Evolutionary conservation across 37 sponge, comb jelly and placozoan genomes (phyloP).

Genomic region (Bolinopsis microptera): DNA sequence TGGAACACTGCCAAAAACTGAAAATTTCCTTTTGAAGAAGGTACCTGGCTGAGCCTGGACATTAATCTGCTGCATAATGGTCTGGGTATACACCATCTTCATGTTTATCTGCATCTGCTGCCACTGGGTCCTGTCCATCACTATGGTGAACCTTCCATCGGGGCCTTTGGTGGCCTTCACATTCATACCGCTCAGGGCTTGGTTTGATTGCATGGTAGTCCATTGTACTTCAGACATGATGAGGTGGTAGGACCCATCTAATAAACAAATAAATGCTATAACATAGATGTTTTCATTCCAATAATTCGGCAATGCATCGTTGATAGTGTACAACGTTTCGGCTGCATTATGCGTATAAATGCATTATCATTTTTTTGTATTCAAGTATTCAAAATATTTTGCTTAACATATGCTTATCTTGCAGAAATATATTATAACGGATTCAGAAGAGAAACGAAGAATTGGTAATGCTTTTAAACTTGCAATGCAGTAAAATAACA

Average conservation of each 20-base stretch:
- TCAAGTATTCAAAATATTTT: too few relatives aligned
- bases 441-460: too few relatives aligned
- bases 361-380: too few relatives aligned
- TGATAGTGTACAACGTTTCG: too few relatives aligned
- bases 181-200: neutral
- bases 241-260: neutral
- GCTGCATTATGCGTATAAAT: too few relatives aligned
- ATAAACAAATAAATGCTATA: neutral
- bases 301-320: too few relatives aligned
- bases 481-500: neutral
- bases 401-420: too few relatives aligned
- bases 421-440: too few relatives aligned
- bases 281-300: too few relatives aligned
- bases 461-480: neutral
- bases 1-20: too few relatives aligned
- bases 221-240: neutral
- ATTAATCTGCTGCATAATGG: constrained; percentile 9
- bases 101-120: neutral
- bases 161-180: neutral
- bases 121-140: neutral
- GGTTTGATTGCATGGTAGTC: constrained; percentile 11
- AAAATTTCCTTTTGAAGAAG: too few relatives aligned
- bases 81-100: neutral
- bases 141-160: neutral
- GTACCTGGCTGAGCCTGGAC: neutral